Percentiles rank a stretch among this genome's conserved stretches.
These are phyloP conservation scores for Telmatochromis brichardi DNA, from an alignment of 2,113 vertebrate species.

Conservation along the genomic window DNA sequence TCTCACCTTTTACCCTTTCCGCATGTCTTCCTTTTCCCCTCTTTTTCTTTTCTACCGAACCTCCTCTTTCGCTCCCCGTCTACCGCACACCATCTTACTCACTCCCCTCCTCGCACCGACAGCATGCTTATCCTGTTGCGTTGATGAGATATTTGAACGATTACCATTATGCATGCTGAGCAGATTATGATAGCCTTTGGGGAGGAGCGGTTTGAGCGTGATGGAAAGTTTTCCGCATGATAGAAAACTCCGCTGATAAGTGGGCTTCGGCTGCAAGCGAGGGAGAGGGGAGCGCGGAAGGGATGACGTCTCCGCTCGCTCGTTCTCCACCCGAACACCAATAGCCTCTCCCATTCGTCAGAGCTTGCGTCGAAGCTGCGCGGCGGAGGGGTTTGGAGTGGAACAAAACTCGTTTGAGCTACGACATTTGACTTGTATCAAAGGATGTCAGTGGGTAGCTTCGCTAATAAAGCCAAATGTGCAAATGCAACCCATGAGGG, in stretches of 20 bases:
- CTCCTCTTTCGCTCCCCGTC: background rate
- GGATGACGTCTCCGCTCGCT: background rate
- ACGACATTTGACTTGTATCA: background rate
- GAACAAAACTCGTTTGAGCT: background rate
- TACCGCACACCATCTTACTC: background rate
- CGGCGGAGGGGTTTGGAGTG: accelerated
- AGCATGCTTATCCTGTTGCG: slow-evolving; percentile 14
- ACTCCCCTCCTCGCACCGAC: background rate
- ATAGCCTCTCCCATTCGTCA: background rate
- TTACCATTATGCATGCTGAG: slow-evolving; percentile 40
- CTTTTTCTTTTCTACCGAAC: background rate
- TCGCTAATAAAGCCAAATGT: background rate
- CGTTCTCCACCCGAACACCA: background rate
- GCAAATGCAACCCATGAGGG: background rate
- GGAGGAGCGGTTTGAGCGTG: slow-evolving; percentile 25
- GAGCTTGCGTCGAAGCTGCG: background rate
- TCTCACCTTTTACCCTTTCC: background rate
- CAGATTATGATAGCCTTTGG: slow-evolving; percentile 40
- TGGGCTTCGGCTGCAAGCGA: slow-evolving; percentile 8
- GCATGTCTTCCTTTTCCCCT: background rate
- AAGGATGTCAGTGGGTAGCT: background rate
- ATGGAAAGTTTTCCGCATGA: slow-evolving; percentile 34
- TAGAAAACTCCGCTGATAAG: slow-evolving; percentile 15
- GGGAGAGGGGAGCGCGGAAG: background rate
- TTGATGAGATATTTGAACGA: slow-evolving; percentile 36